Evolutionary conservation across 2,888 invertebrate genomes (phyloP).

Genomic region (Alentia gelatinosa): DNA sequence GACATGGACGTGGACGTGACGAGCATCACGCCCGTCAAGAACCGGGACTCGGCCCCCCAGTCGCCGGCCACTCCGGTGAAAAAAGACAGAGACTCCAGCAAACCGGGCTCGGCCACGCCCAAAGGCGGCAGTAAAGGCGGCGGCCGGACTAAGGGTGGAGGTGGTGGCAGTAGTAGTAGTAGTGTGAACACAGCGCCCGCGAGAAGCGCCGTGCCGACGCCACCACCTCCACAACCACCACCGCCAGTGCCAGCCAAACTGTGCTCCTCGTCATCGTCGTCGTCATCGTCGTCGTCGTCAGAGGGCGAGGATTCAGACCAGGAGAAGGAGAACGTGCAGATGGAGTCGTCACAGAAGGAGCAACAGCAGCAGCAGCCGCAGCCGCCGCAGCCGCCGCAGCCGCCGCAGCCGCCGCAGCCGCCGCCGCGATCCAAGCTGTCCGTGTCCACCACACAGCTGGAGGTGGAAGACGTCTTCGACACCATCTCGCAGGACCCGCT

Average conservation of each 20-base stretch:
- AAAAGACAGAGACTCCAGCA: background rate
- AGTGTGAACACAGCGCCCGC: background rate
- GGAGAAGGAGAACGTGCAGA: background rate
- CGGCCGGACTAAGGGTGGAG: constrained; percentile 16
- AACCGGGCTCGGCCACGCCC: background rate
- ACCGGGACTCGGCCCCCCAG: background rate
- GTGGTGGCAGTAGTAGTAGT: background rate
- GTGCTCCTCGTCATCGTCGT: background rate
- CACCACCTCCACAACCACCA: background rate
- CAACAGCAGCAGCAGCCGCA: background rate
- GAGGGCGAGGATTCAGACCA: background rate
- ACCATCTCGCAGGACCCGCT: background rate
- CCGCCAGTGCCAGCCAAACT: too few relatives aligned
- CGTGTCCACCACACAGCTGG: background rate
- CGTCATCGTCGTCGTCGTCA: background rate
- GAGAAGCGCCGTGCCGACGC: background rate
- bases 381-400: background rate
- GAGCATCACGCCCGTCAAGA: constrained; percentile 32
- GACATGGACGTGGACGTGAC: constrained; percentile 28
- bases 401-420: background rate
- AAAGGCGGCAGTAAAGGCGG: background rate
- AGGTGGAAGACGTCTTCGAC: constrained; percentile 7
- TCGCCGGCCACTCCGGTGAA: background rate
- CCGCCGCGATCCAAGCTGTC: background rate
- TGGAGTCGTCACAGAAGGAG: too few relatives aligned